Evolutionary conservation across 2,113 vertebrate genomes (phyloP), one percentile per base, ranked within the genome.

Genomic region (Myiopsitta monachus): DNA sequence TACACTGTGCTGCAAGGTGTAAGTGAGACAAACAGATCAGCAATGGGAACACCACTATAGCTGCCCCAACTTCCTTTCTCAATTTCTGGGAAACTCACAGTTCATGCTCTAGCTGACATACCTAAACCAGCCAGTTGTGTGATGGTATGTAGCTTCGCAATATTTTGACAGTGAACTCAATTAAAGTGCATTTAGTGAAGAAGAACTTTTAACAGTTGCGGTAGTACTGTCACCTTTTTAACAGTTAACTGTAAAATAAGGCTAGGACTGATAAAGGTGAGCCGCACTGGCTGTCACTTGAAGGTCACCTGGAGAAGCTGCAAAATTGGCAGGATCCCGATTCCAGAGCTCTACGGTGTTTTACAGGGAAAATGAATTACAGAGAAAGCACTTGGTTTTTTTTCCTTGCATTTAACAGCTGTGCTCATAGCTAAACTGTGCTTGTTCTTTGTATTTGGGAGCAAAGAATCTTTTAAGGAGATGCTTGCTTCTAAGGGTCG

Each of bases 91-190:
- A 49, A 55, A 47, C 0, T 7, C 18, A 15, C 23, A 18, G 44
- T 21, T 18, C 9, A 38, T 2, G 3, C 41, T 44, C 19, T 1
- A 7, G 55, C 26, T 13, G n/a, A 15, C 11, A 8, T 2, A 11
- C 18, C 47, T 8, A 24, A 51, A 28, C 49, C 57, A n/a, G 22
- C 39, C 30, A 1, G 9, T 4, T 30, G 62, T 14, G 46, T 3
- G 30, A 18, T 1, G 1, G 26, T 3, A 8, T 1, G 33, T 8
- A 18, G 55, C 77, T 76, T 30, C 8, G 16, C 0, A 44, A 14
- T 11, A 3, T 54, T 67, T 4, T 38, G 59, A 46, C 51, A 61
- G 66, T 3, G 51, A 66, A 6, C 49, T 41, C 49, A 16, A 31
- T 46, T 31, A 27, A 62, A 38, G 0, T 23, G 72, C 31, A 39